Conservation (phyloP, 1,140 invertebrate genomes). For the Leptonema lineaticorne region DNA sequence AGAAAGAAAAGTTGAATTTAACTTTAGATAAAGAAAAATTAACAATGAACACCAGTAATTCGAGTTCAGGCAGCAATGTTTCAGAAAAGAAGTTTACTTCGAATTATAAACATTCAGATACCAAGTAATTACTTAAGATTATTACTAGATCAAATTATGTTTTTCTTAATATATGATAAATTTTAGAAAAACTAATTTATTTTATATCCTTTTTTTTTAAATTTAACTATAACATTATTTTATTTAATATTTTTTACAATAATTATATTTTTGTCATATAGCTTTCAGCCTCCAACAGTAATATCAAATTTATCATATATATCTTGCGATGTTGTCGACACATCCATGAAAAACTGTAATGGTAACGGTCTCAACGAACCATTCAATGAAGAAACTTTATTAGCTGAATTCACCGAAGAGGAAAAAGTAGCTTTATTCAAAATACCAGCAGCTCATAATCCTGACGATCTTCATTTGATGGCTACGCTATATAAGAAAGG, state of each 20-base stretch:
- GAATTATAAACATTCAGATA: constrained; percentile 35
- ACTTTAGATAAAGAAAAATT: constrained; percentile 32
- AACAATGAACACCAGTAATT: constrained; percentile 36
- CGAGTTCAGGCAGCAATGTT: constrained; percentile 37
- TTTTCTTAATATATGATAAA: neutral
- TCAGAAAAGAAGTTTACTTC: constrained; percentile 37
- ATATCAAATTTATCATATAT: constrained; percentile 47
- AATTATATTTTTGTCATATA: constrained; percentile 33
- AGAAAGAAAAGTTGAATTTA: constrained; percentile 21
- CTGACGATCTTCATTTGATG: constrained; percentile 78
- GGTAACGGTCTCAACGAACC: constrained; percentile 41
- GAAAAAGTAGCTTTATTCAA: constrained; percentile 66
- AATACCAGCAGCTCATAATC: constrained; percentile 67
- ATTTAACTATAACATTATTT: neutral
- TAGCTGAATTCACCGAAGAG: constrained; percentile 64
- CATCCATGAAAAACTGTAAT: constrained; percentile 33
- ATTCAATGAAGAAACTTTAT: constrained; percentile 46
- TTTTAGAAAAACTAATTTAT: neutral
- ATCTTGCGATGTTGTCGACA: constrained; percentile 45
- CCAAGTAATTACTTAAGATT: too few species aligned
- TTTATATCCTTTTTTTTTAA: too few species aligned
- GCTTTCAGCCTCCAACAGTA: constrained; percentile 54
- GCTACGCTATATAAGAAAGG: constrained; percentile 67
- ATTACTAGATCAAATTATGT: neutral
- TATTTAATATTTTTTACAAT: neutral